Base-by-base conservation (phyloP, 2,113 vertebrate species). In the Ibidorhyncha struthersii region DNA sequence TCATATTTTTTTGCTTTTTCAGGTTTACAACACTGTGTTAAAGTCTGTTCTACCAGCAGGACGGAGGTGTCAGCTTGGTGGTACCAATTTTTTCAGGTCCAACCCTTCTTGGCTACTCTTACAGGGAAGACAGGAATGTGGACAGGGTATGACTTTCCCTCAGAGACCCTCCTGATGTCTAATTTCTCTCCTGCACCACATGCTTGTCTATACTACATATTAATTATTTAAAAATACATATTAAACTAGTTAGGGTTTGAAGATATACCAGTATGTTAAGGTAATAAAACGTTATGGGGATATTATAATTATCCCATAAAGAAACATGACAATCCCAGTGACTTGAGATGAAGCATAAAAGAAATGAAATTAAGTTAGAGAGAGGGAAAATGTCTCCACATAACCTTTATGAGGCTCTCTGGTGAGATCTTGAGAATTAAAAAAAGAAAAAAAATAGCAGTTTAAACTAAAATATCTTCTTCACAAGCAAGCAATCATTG, bases 241-340 rank as follows among this genome's bases (percentile, higher is more conserved):
- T 76, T 95, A 87, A 96, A 72, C 47, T 52, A 45, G 36, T 58
- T 87, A 91, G 58, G 6, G 13, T 69, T 85, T 55, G 61, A 96
- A 87, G 66, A 82, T 79, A 82, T 50, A 62, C 32, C 30, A 53
- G 10, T 15, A 17, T 49, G 47, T 73, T 70, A 73, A 93, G 41
- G 70, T 69, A 95, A 91, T 79, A 93, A 93, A 95, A 81, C 32
- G 67, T 94, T 85, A 59, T 0, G 9, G 84, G 49, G 21, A 36
- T 73, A n/a, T 89, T 87, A 55, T 90, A 92, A 96, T 96, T 85
- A 77, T 80, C 62, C 50, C 79, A 87, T 96, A 96, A 96, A 96
- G 61, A 97, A 95, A 65, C n/a, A 43, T 34, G 58, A 88, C 78
- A 91, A 88, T 70, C 53, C 49, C 53, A 73, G 20, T 27, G 66